These are phyloP conservation scores for Stegastes partitus DNA, from an alignment of 2,113 vertebrate genomes.

Conservation along the genomic window DNA sequence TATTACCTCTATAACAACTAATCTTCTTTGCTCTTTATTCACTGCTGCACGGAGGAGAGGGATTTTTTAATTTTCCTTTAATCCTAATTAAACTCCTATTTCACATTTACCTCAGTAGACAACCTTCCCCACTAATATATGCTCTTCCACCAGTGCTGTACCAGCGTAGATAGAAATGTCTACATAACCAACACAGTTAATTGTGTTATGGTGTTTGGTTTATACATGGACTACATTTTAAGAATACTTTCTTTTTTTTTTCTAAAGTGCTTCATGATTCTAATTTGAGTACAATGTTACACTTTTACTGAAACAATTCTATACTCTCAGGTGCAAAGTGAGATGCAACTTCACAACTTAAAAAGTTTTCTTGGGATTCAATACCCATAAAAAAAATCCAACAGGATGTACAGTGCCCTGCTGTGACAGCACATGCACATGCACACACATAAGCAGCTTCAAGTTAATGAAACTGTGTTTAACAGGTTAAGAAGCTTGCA, in stretches of 20 bases:
- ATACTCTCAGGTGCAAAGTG: slow-evolving; percentile 9
- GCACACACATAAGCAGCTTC: slow-evolving; percentile 11
- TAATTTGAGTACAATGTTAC: not conserved
- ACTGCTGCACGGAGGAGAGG: not conserved
- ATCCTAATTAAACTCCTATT: not conserved
- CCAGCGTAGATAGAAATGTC: not conserved
- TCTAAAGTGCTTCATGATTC: not conserved
- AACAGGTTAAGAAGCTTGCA: slow-evolving; percentile 48
- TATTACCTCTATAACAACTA: slow-evolving; percentile 18
- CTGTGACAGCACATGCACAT: slow-evolving; percentile 26
- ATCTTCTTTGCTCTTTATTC: not conserved
- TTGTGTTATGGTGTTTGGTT: not conserved
- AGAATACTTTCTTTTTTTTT: not conserved
- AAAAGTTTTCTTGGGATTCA: slow-evolving; percentile 34
- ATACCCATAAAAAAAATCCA: slow-evolving; percentile 34
- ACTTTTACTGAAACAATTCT: not conserved
- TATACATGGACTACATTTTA: not conserved
- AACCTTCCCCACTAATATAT: slow-evolving; percentile 1
- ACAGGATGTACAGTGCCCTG: slow-evolving; percentile 36
- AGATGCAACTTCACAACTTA: slow-evolving; percentile 17
- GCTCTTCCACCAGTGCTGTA: not conserved
- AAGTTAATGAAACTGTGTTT: slow-evolving; percentile 59
- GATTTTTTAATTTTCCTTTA: slow-evolving; percentile 13
- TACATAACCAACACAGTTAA: not conserved
- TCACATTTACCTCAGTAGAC: not conserved